Evolutionary conservation across 2,888 invertebrate species (phyloP).

Genomic region (Campopleginae sp.): DNA sequence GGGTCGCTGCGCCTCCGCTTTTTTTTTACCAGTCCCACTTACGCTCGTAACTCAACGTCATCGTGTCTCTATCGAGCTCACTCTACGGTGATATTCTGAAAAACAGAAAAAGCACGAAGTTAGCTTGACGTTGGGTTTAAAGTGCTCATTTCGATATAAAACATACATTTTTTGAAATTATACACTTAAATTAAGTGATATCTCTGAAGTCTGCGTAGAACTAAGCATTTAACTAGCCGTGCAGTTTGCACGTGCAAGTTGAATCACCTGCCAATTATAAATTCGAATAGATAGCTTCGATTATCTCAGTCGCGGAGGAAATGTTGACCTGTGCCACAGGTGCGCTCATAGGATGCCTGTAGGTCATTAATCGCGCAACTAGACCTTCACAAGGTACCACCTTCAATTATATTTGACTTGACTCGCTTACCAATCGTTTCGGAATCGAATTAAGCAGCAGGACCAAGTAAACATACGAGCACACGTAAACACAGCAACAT

Average conservation of each 20-base stretch:
- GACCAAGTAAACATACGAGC: slow-evolving; percentile 10
- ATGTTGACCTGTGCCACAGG: slow-evolving; percentile 22
- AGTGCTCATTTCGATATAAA: neutral
- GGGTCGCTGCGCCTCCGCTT: slow-evolving; percentile 70
- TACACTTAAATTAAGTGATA: neutral
- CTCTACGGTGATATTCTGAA: slow-evolving; percentile 39
- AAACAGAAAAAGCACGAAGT: neutral
- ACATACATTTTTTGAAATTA: neutral
- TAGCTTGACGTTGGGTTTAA: neutral
- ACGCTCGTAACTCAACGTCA: slow-evolving; percentile 73
- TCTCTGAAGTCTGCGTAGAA: neutral
- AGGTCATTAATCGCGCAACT: slow-evolving; percentile 37
- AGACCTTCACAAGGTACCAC: slow-evolving; percentile 16
- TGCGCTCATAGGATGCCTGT: neutral
- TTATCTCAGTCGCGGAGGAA: slow-evolving; percentile 10
- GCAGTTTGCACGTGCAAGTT: neutral
- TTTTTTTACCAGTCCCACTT: slow-evolving; percentile 77
- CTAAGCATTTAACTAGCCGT: neutral
- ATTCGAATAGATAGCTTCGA: slow-evolving; percentile 30
- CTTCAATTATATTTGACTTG: slow-evolving; percentile 24
- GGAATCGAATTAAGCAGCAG: slow-evolving; percentile 12
- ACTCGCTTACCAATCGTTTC: slow-evolving; percentile 23
- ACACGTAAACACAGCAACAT: neutral
- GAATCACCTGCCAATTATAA: slow-evolving; percentile 28
- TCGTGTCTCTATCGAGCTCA: slow-evolving; percentile 70